Evolutionary conservation across 2,113 vertebrate species (phyloP), one percentile per base, ranked within the genome.

Genomic region (Microcebus murinus): DNA sequence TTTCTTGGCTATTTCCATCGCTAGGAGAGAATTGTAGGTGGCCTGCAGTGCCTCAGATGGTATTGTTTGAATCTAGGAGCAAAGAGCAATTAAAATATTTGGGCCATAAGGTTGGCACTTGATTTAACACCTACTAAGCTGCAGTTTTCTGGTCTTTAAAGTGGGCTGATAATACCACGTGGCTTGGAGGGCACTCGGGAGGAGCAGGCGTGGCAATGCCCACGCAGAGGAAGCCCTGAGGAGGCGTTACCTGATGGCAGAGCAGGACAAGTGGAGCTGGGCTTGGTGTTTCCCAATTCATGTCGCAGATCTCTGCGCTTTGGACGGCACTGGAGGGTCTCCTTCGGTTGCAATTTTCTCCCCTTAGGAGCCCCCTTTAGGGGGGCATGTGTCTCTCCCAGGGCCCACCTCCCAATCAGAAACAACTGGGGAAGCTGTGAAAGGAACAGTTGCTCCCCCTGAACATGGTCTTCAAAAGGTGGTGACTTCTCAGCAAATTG

Each of bases 231-330:
- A 18, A 42, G 82, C 27, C 2, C 17, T 8, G 8, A 68, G 34
- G 3, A 13, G 39, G 21, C 1, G 6, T 13, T 1, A 29, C 36
- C 6, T 0, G 36, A 23, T 20, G 0, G 61, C 2, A 4, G n/a
- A 4, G 7, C 2, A 25, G 23, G 82, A 8, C 11, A 34, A 27
- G 25, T 1, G 36, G 55, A 76, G 8, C 31, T 45, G 29, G n/a
- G 36, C 12, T 42, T 21, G 21, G 29, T 0, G 7, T 34, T 6
- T 59, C 68, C 9, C 13, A 10, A 3, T 59, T 52, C 36, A 2
- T 12, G 36, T 45, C 3, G 0, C 34, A 20, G 50, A 7, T 63
- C 67, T 82, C 87, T 70, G 71, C 31, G 21, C 55, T 55, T 50
- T 17, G 68, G 39, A 45, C 50, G 76, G 20, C 29, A 52, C 52